Base-by-base conservation (phyloP, 1,140 invertebrate genomes). In the Drosophila ogumai region DNA sequence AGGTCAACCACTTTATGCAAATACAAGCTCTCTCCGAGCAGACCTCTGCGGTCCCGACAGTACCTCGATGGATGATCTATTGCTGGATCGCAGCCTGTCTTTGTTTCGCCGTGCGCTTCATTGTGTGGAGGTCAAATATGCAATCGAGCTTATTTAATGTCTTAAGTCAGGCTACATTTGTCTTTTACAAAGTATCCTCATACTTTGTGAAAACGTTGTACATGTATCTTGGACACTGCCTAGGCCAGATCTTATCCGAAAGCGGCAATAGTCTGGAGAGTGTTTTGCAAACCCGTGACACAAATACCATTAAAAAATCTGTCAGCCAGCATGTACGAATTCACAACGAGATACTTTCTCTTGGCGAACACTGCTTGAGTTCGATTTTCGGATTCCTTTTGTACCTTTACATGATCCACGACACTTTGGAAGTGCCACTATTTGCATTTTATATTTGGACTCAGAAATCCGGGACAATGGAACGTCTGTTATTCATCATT, bases 401-500 rank as follows among this genome's bases (percentile, higher is more conserved):
- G 1, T 8, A 1, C 31, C 10, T 52, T 52, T 19, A 52, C 49
- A 34, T 34, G 49, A 3, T 19, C 1, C 49, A 34, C 7, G 49
- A 52, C 10, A 34, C 10, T 12, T 19, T 52, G 10, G 31, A 52
- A 34, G 17, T 52, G 0, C 10, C 28, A 2, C 10, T 52, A 4
- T 12, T 52, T 3, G 6, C 1, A 19, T 52, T 13, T n/a, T 13
- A 13, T 19, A 12, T 34, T 12, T 52, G n/a, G 28, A 2, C 1
- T 7, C 6, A 0, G 3, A 0, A 19, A 19, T 2, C 7, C 12
- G 0, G 0, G 1, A 19, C 12, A 8, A 1, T 34, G 5, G 5
- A 52, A 32, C 31, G 3, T 4, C 6, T 19, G 0, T 8, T 52
- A 2, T 8, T 19, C 6, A 3, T 0, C 0, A 13, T 52, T 34